Base-by-base conservation (phyloP, 2,797 vertebrate genomes). In the Coreius guichenoti region DNA sequence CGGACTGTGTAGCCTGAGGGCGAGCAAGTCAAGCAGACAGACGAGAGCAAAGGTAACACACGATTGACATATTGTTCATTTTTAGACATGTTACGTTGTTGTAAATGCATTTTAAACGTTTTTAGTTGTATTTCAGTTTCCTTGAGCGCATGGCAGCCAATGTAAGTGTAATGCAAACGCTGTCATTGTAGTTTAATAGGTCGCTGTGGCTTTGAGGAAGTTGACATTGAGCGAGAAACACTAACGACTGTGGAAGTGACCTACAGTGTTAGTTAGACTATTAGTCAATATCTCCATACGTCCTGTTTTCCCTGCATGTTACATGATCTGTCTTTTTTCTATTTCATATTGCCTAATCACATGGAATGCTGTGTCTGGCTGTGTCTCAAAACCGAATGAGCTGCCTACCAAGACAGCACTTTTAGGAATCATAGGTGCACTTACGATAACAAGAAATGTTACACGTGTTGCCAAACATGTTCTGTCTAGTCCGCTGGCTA, bases 161-260 rank as follows among this genome's bases (percentile, higher is more conserved):
- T 7, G 19, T 3, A 47, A 17, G 3, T 65, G 29, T 36, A 75
- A 65, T 23, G 61, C 33, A 56, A 43, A 69, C 36, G 45, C 31
- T 74, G 77, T 74, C 56, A 65, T 13, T 8, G 67, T 63, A 73
- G 21, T 73, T 80, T 70, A 63, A 39, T 73, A 23, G 45, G 45
- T 80, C 56, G 56, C 58, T 51, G 74, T 9, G 68, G 76, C 45
- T 80, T 73, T 80, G 67, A 85, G 84, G 84, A 85, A 85, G 84
- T 85, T 80, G 77, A 51, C 29, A 65, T 73, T 33, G 16, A 72
- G 4, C 13, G 29, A 80, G 51, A 72, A 85, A 73, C 16, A 63
- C 19, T 21, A 23, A 51, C 61, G 82, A 54, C 73, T 23, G 17
- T 67, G 63, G 63, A 83, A 67, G 47, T 51, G 82, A 68, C 12